Base-by-base conservation (phyloP, 1,140 invertebrate species). In the Leptonema lineaticorne region DNA sequence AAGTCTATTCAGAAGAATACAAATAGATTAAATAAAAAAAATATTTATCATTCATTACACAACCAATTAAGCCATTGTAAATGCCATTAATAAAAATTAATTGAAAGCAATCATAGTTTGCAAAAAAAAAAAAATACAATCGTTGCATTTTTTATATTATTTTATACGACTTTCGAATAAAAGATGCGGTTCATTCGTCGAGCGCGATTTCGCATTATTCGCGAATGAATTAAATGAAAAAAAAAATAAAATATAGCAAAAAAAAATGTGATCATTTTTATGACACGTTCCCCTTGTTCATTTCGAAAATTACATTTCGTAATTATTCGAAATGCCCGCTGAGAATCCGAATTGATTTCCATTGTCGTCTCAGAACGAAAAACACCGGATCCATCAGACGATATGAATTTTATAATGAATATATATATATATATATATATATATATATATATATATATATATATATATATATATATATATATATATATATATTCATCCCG, bases 301-400 rank as follows among this genome's bases (percentile, higher is more conserved):
- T 41, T 53, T 53, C 50, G 5, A 24, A 53, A 53, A 53, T 26
- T 9, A 16, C 3, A 26, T 26, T 53, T 24, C n/a, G 20, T 53
- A 53, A 53, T 53, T 53, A 53, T 22, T 53, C 14, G 50, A 24
- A 9, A 20, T 24, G 7, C 20, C 50, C 22, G 50, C 50, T 53
- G 50, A 26, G 50, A 22, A 24, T 26, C 27, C 22, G 22, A 53
- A 53, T 53, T 53, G 50, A 53, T 53, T 53, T 53, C 50, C 50
- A 53, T 53, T 53, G 50, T 53, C 22, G 50, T 24, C 20, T 22
- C 22, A 26, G 27, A 53, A 53, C 22, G 50, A 53, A 53, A n/a
- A 45, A 45, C n/a, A n/a, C n/a, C n/a, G n/a, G n/a, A n/a, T n/a
- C n/a, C n/a, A 45, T 45, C 22, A 24, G 20, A 26, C 4, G 22